These are phyloP conservation scores for Ailurus styani DNA, from an alignment of 2,113 vertebrate genomes.

Conservation along the genomic window DNA sequence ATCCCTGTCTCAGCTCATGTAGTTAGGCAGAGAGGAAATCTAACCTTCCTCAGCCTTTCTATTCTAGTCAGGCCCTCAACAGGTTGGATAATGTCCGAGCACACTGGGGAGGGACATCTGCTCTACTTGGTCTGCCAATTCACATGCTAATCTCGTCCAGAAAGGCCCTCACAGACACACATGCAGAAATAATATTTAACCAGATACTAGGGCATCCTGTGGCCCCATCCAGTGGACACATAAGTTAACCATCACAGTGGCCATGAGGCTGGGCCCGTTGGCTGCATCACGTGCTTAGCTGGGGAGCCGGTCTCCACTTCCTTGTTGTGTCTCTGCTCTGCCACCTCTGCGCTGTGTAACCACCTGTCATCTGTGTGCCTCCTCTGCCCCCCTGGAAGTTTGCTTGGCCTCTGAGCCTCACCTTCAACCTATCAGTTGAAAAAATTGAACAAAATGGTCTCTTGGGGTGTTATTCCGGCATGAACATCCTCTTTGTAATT, in stretches of 20 bases:
- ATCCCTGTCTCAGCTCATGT: not conserved
- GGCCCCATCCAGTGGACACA: not conserved
- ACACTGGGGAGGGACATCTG: not conserved
- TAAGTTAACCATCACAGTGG: not conserved
- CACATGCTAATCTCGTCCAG: not conserved
- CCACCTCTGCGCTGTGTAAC: not conserved
- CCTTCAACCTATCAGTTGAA: not conserved
- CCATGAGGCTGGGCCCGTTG: not conserved
- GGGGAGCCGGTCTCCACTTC: not conserved
- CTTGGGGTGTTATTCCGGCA: not conserved
- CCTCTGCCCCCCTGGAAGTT: not conserved
- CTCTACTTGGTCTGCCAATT: not conserved
- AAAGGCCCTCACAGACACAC: not conserved
- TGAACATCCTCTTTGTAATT: not conserved
- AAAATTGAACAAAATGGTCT: not conserved
- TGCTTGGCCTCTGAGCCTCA: not conserved
- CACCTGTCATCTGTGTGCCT: not conserved
- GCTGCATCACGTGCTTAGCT: accelerated
- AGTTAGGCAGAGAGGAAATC: not conserved
- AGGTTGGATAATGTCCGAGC: not conserved
- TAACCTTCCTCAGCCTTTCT: not conserved
- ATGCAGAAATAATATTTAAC: not conserved
- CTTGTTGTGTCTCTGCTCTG: not conserved
- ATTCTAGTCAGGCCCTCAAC: not conserved
- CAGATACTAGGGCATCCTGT: not conserved